Evolutionary conservation across 2,113 vertebrate species (phyloP).

Genomic region (Tretioscincus oriximinensis): DNA sequence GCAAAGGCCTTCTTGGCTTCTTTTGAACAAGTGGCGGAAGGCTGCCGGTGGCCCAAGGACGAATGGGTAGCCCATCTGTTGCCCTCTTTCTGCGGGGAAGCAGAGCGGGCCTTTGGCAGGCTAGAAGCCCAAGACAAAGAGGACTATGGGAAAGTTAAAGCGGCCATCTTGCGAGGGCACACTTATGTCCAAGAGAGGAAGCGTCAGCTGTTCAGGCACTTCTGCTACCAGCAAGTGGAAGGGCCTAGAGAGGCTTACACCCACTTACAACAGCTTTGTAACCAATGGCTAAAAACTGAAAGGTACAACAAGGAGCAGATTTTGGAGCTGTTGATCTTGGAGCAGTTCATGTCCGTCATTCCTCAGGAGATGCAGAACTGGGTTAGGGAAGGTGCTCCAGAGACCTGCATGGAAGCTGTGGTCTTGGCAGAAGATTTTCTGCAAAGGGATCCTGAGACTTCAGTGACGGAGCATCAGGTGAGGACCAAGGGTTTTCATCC

Average conservation of each 20-base stretch:
- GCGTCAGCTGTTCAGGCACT: slow-evolving; percentile 20
- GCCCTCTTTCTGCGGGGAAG: background rate
- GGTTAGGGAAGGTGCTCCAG: background rate
- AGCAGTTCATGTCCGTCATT: slow-evolving; percentile 28
- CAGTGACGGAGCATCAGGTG: background rate
- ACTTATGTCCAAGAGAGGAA: background rate
- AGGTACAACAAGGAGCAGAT: slow-evolving; percentile 4
- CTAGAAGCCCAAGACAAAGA: background rate
- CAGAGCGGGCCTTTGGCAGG: background rate
- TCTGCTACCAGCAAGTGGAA: slow-evolving; percentile 64
- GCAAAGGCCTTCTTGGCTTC: background rate
- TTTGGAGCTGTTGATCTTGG: slow-evolving; percentile 20
- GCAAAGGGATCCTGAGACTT: background rate
- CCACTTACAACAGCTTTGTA: slow-evolving; percentile 2
- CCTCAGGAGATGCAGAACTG: background rate
- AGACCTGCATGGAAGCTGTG: slow-evolving; percentile 5
- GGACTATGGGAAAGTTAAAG: background rate
- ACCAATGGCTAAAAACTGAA: slow-evolving; percentile 26
- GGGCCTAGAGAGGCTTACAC: slow-evolving; percentile 46
- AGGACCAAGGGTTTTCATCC: too few species aligned
- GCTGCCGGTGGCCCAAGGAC: background rate
- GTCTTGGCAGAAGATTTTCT: slow-evolving; percentile 17
- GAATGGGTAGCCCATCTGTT: background rate
- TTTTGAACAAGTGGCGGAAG: background rate
- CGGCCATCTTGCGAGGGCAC: background rate